Percentiles rank a stretch among this genome's conserved stretches.
Evolutionary conservation across 1,140 invertebrate genomes (phyloP).

Genomic region (Brachionus rubens): DNA sequence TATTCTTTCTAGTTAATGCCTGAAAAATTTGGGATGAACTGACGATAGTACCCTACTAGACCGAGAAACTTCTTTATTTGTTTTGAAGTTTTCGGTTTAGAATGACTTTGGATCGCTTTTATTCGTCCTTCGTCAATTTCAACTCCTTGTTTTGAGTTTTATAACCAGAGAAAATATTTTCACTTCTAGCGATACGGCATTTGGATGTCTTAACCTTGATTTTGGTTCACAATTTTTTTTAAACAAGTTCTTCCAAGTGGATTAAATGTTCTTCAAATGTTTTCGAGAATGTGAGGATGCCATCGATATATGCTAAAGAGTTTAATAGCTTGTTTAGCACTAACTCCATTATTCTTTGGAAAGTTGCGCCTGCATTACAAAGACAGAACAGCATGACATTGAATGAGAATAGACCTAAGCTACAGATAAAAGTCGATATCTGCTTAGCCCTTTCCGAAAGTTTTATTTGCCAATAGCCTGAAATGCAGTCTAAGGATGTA

Average conservation of each 20-base stretch:
- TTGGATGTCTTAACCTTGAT: neutral
- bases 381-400: conserved; percentile 58
- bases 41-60: conserved; percentile 51
- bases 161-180: neutral
- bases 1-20: conserved; percentile 51
- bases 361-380: conserved; percentile 56
- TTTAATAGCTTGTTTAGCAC: conserved; percentile 51
- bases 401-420: neutral
- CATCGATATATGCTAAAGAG: conserved; percentile 60
- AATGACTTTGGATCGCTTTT: conserved; percentile 34
- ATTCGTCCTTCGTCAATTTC: neutral
- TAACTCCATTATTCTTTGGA: conserved; percentile 61
- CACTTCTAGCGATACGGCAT: neutral
- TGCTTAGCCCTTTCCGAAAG: conserved; percentile 50
- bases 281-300: conserved; percentile 58
- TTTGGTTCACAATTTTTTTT: conserved; percentile 49
- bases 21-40: conserved; percentile 50
- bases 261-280: conserved; percentile 58
- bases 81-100: conserved; percentile 49
- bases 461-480: conserved; percentile 55
- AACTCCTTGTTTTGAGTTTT: neutral
- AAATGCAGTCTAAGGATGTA: conserved; percentile 53
- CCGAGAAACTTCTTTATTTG: conserved; percentile 52
- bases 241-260: conserved; percentile 54
- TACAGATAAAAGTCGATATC: conserved; percentile 49